phyloP scores from a whole-genome alignment of 1,140 invertebrate genomes.

The Centruroides sculpturatus region DNA sequence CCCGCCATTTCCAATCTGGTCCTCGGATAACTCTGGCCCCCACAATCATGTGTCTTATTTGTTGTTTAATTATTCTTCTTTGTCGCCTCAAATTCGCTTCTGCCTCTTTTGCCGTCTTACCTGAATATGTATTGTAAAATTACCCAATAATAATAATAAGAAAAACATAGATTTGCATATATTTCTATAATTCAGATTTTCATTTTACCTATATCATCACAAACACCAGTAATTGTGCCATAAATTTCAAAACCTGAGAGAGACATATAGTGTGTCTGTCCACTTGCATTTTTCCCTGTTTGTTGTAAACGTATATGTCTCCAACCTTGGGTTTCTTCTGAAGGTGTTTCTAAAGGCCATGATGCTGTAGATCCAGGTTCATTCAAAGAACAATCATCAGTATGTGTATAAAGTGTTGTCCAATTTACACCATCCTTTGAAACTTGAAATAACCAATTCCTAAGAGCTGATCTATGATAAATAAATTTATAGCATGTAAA shows the following conservation, averaged over 20 bases:
- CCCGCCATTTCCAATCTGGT: conserved; percentile 95
- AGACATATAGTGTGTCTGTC: conserved; percentile 90
- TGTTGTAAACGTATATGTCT: conserved; percentile 86
- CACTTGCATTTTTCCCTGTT: conserved; percentile 90
- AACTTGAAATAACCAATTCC: conserved; percentile 85
- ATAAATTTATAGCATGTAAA: neutral
- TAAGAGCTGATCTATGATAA: conserved; percentile 56
- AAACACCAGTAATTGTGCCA: conserved; percentile 73
- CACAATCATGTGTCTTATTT: conserved; percentile 53
- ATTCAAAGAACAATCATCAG: conserved; percentile 79
- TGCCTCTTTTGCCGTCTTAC: conserved; percentile 67
- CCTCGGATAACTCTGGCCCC: conserved; percentile 81
- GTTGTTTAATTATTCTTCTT: conserved; percentile 46
- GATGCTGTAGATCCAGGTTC: conserved; percentile 85
- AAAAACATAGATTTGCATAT: too few species aligned
- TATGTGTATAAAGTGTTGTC: conserved; percentile 74
- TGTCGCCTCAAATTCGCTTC: conserved; percentile 67
- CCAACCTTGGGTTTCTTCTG: conserved; percentile 58
- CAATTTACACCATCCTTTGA: conserved; percentile 82
- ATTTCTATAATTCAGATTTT: too few species aligned
- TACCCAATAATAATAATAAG: too few species aligned
- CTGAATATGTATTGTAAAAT: conserved; percentile 23
- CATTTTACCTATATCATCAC: conserved; percentile 57
- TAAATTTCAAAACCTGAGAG: conserved; percentile 95
- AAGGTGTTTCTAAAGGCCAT: conserved; percentile 52